Conservation (phyloP, 2,797 vertebrate species). For the Myotis daubentonii region DNA sequence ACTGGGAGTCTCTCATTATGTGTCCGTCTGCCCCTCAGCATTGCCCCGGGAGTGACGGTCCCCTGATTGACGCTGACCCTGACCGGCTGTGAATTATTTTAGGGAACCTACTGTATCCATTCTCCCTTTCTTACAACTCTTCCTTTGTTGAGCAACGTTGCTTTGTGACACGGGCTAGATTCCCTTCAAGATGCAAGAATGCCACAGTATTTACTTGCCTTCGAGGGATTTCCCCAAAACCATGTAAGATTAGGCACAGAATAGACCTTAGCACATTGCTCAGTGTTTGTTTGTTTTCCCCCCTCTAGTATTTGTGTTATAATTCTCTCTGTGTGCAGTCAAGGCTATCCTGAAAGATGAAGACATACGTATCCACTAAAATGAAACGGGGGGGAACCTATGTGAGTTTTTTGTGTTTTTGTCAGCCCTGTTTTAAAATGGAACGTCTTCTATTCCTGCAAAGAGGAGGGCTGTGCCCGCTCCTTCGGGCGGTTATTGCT, state of each 20-base stretch:
- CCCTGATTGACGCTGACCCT: background rate
- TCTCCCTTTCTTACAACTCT: background rate
- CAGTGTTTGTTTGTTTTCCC: background rate
- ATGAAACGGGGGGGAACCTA: background rate
- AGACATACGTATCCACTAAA: background rate
- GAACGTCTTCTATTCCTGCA: background rate
- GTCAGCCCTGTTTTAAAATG: background rate
- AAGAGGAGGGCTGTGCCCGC: background rate
- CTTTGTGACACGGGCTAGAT: background rate
- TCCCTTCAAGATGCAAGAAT: background rate
- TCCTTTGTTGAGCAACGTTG: background rate
- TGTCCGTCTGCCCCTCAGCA: background rate
- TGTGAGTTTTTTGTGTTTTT: background rate
- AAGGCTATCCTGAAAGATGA: background rate
- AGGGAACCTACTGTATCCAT: background rate
- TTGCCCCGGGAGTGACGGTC: background rate
- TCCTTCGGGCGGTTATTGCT: background rate
- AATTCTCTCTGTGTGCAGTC: background rate
- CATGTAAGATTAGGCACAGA: background rate
- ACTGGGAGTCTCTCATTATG: background rate
- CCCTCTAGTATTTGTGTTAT: background rate
- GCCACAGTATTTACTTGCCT: background rate
- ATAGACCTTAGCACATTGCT: background rate
- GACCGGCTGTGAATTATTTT: background rate
- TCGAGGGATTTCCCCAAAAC: constrained; percentile 32